phyloP scores from a whole-genome alignment of 2,797 vertebrate genomes.

The Aeoliscus strigatus region DNA sequence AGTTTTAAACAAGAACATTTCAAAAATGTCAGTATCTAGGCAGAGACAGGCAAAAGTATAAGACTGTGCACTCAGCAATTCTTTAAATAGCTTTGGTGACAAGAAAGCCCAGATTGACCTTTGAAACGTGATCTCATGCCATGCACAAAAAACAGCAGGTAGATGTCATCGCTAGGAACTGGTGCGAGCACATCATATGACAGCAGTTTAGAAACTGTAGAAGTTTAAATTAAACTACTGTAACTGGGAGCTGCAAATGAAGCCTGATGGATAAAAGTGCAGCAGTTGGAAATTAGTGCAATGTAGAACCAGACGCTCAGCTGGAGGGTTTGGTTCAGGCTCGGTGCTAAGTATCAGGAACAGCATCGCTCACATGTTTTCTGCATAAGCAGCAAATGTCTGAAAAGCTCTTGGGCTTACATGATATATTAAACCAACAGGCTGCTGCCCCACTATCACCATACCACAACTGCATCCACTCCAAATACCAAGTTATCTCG shows the following conservation, averaged over 20 bases:
- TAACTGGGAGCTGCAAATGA: constrained; percentile 9
- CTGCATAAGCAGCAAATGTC: constrained; percentile 63
- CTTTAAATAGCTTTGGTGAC: constrained; percentile 56
- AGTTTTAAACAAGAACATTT: too few relatives aligned
- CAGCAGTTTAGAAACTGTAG: not conserved
- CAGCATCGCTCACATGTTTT: constrained; percentile 51
- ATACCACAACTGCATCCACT: constrained; percentile 2
- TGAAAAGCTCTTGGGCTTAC: constrained; percentile 53
- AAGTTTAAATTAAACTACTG: not conserved
- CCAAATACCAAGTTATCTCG: constrained; percentile 17
- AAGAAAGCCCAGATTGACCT: constrained; percentile 23
- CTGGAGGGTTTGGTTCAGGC: constrained; percentile 17
- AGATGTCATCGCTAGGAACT: constrained; percentile 27
- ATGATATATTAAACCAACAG: constrained; percentile 55
- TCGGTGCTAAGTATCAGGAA: constrained; percentile 40
- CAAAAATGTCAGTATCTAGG: constrained; percentile 33
- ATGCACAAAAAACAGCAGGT: constrained; percentile 22
- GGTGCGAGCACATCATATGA: not conserved
- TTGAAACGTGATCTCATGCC: constrained; percentile 23
- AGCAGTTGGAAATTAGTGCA: constrained; percentile 2
- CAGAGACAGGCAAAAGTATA: constrained; percentile 21
- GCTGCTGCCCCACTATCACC: constrained; percentile 17
- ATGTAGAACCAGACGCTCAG: not conserved
- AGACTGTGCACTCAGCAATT: constrained; percentile 29
- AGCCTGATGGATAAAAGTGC: constrained; percentile 24